Conservation (phyloP, 2,113 vertebrate genomes). For the Calyptomena viridis region DNA sequence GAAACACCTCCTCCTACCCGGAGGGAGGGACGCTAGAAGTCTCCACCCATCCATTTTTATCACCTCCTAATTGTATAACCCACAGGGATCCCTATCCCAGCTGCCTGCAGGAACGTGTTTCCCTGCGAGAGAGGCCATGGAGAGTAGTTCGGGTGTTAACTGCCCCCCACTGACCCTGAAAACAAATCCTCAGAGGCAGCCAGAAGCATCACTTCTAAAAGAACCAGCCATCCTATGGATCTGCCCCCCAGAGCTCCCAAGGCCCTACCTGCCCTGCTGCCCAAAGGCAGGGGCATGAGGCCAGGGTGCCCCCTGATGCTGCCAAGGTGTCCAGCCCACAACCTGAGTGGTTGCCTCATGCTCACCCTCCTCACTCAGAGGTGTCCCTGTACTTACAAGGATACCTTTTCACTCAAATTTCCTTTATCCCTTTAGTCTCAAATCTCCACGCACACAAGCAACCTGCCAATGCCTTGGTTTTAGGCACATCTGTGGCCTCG, state of each 20-base stretch:
- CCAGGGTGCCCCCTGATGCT: rapidly evolving
- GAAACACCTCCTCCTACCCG: background rate
- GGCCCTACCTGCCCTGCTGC: background rate
- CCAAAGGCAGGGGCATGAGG: rapidly evolving
- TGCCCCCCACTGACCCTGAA: background rate
- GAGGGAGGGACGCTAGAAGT: background rate
- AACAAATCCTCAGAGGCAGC: background rate
- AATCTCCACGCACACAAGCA: background rate
- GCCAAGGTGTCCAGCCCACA: rapidly evolving
- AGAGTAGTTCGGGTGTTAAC: background rate
- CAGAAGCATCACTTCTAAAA: background rate
- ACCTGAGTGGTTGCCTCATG: rapidly evolving
- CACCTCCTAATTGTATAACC: background rate
- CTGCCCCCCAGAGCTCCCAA: background rate
- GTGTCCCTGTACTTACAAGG: background rate
- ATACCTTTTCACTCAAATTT: rapidly evolving
- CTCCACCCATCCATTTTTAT: background rate
- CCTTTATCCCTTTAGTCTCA: background rate
- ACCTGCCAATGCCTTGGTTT: background rate
- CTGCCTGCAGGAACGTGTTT: background rate
- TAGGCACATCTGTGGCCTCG: background rate
- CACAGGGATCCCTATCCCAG: background rate
- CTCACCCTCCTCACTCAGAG: rapidly evolving
- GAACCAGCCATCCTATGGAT: background rate
- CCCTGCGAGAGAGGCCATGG: background rate